These are phyloP conservation scores for Saccostrea echinata DNA, from an alignment of 1,140 invertebrate genomes.

Conservation along the genomic window DNA sequence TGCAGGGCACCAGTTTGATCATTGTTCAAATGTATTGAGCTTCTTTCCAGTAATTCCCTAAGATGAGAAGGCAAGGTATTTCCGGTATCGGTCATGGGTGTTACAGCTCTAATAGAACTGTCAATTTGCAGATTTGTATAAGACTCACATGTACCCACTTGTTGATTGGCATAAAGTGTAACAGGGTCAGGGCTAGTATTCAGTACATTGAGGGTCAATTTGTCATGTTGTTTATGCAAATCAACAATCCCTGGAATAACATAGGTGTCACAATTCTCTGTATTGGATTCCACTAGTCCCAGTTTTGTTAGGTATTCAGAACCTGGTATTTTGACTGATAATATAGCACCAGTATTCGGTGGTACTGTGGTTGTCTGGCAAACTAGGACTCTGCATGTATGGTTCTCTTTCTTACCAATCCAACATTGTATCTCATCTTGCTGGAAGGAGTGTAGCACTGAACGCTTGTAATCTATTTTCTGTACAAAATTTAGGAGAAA, in stretches of 20 bases:
- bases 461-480: background rate
- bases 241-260: background rate
- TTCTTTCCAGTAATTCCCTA: background rate
- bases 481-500: slow-evolving; percentile 27
- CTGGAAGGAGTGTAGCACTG: background rate
- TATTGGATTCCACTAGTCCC: background rate
- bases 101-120: too few relatives aligned
- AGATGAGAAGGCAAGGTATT: background rate
- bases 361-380: background rate
- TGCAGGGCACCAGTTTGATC: background rate
- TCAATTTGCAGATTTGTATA: background rate
- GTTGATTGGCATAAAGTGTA: background rate
- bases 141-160: background rate
- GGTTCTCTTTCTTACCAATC: background rate
- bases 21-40: background rate
- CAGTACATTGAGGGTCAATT: background rate
- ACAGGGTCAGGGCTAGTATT: background rate
- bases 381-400: background rate
- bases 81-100: too few relatives aligned
- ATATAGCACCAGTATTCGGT: background rate
- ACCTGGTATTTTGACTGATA: background rate
- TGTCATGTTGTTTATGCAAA: background rate
- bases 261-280: background rate
- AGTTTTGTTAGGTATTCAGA: background rate
- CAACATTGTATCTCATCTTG: slow-evolving; percentile 42